Evolutionary conservation across 2,888 invertebrate species (phyloP).

Genomic region (Monopis laevigella): DNA sequence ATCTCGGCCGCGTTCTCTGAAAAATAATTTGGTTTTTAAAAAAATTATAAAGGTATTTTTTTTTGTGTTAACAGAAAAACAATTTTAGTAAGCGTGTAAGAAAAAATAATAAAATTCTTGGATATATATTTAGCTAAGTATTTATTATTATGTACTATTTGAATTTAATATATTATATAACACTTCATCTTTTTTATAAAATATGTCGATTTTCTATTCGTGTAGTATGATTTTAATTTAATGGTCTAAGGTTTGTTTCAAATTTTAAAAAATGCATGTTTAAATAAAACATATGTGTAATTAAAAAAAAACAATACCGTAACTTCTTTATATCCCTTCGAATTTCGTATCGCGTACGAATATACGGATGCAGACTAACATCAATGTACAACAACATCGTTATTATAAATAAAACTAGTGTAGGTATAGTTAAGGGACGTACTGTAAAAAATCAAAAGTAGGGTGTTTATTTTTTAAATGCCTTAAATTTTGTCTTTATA

Average conservation of each 20-base stretch:
- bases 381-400: slow-evolving; percentile 14
- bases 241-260: too few species aligned
- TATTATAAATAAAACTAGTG: background rate
- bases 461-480: background rate
- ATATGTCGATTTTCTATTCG: too few species aligned
- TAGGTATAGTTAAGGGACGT: background rate
- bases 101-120: too few species aligned
- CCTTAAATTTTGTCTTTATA: too few species aligned
- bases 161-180: too few species aligned
- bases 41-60: background rate
- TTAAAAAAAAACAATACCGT: background rate
- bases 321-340: slow-evolving; percentile 14
- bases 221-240: too few species aligned
- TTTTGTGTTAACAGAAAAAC: background rate
- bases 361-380: slow-evolving; percentile 38
- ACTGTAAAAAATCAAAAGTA: background rate
- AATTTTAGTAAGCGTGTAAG: background rate
- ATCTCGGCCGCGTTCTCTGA: slow-evolving; percentile 47
- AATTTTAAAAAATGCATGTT: too few species aligned
- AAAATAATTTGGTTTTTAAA: background rate
- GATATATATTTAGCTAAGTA: too few species aligned
- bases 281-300: too few species aligned
- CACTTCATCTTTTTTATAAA: too few species aligned
- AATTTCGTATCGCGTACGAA: slow-evolving; percentile 45
- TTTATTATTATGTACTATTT: too few species aligned